A percentile compares a stretch with the other conserved stretches of the same genome.
Evolutionary conservation across 2,797 vertebrate species (phyloP).

Genomic region (Sebastes melanostomus): DNA sequence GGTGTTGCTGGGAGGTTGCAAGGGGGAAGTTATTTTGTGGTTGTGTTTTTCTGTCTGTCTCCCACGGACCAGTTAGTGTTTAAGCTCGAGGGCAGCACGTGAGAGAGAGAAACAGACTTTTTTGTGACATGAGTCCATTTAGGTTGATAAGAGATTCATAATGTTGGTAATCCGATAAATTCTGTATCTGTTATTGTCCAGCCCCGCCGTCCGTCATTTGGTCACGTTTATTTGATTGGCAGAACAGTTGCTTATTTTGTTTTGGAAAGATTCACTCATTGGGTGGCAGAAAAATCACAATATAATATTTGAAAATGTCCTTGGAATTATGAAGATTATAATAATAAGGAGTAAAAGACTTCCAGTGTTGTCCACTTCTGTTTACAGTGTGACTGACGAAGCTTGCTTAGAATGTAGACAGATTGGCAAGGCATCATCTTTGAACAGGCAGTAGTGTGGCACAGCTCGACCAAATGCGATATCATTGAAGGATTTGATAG

Average conservation of each 20-base stretch:
- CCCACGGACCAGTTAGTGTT: constrained; percentile 20
- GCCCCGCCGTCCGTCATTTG: background rate
- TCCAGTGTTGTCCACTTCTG: background rate
- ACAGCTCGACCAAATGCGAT: background rate
- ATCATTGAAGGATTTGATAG: constrained; percentile 1
- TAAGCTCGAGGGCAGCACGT: background rate
- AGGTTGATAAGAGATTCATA: background rate
- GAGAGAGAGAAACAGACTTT: background rate
- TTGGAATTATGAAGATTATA: background rate
- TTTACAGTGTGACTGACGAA: background rate
- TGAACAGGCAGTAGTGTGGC: background rate
- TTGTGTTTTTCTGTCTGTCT: constrained; percentile 42
- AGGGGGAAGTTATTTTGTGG: constrained; percentile 45
- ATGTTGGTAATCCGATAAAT: background rate
- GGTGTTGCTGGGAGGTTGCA: constrained; percentile 26
- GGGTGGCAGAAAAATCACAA: background rate
- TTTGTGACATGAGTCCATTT: background rate
- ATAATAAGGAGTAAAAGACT: background rate
- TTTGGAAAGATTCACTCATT: background rate
- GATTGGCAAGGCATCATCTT: background rate
- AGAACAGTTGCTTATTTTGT: background rate
- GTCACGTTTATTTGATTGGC: background rate
- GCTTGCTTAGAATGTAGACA: background rate
- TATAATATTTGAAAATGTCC: constrained; percentile 5
- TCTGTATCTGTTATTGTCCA: background rate